Base-by-base conservation (phyloP, 1,140 invertebrate species). In the Nasonia giraulti region DNA sequence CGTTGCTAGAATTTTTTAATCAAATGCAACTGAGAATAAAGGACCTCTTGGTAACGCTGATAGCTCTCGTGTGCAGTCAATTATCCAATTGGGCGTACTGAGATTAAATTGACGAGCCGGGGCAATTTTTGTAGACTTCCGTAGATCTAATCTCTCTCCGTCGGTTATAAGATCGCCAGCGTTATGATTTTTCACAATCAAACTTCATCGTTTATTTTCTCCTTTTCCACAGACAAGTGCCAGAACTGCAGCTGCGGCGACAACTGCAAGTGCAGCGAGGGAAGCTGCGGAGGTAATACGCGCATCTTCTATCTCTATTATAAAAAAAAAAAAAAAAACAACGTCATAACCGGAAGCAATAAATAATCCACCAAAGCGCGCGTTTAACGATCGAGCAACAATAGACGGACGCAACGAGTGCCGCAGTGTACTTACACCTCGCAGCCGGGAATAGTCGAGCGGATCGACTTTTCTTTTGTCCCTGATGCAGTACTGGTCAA, bases 261-360 rank as follows among this genome's bases (percentile, higher is more conserved):
- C 55, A 88, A 90, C 69, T 92, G 92, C 89, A 90, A 91, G 47
- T 92, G 92, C 73, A 87, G 89, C 68, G 87, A 89, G 1, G 87
- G 86, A 37, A 87, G 86, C 80, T 87, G 89, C 83, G 89, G 89
- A 87, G 91, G 91, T 92, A 90, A 80, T 83, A 71, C 23, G 17
- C 6, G 5, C 6, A 75, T 44, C 5, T 44, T n/a, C 11, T 7
- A 37, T 20, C 20, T 75, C 20, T 20, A 71, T 11, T 71, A n/a
- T 66, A 8, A 20, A 66, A 1, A n/a, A n/a, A 20, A n/a, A 66
- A 66, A n/a, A 27, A 27, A 27, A 27, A 27, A 11, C 14, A 5
- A 66, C 1, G 14, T 17, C 6, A 27, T 27, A 6, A 17, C 11
- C 6, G 6, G 66, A 69, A 27, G 6, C 5, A 69, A 7, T 17